A percentile compares a stretch with the other conserved stretches of the same genome.
These are phyloP conservation scores for Epistrophe eligans DNA, from an alignment of 2,888 invertebrate species.

Conservation along the genomic window DNA sequence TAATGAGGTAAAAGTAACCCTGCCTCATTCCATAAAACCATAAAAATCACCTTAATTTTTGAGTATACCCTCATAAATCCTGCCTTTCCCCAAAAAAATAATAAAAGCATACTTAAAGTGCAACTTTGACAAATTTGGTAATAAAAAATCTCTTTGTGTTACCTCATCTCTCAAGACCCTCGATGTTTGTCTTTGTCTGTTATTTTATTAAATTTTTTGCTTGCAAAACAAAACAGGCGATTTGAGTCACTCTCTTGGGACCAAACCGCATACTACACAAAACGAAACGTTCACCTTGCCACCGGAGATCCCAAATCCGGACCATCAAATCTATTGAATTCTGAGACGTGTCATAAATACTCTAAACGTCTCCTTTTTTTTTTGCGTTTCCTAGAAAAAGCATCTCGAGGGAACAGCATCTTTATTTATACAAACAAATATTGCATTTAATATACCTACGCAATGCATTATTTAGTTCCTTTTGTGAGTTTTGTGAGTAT, in stretches of 20 bases:
- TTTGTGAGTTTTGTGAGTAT: slow-evolving; percentile 37
- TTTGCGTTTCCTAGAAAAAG: slow-evolving; percentile 2
- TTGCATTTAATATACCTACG: slow-evolving; percentile 72
- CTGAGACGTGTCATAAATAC: slow-evolving; percentile 68
- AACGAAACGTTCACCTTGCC: slow-evolving; percentile 18
- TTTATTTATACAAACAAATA: slow-evolving; percentile 63
- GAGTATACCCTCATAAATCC: slow-evolving; percentile 9
- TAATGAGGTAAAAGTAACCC: neutral
- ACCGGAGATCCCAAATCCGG: neutral
- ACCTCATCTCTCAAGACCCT: neutral
- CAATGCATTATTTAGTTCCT: slow-evolving; percentile 71
- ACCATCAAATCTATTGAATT: slow-evolving; percentile 49
- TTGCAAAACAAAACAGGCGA: slow-evolving; percentile 51
- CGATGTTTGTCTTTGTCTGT: neutral
- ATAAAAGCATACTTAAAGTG: neutral
- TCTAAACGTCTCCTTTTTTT: slow-evolving; percentile 31
- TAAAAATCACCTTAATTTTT: slow-evolving; percentile 12
- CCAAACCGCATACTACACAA: slow-evolving; percentile 25
- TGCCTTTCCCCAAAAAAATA: neutral
- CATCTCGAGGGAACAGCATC: slow-evolving; percentile 62
- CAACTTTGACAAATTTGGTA: slow-evolving; percentile 32
- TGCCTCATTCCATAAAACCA: neutral
- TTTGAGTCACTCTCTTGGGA: slow-evolving; percentile 56
- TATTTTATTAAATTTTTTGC: slow-evolving; percentile 44
- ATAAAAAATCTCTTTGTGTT: slow-evolving; percentile 41